Evolutionary conservation across 2,888 invertebrate species (phyloP), one percentile per base, ranked within the genome.

Genomic region (Chymomyza fuscimana): DNA sequence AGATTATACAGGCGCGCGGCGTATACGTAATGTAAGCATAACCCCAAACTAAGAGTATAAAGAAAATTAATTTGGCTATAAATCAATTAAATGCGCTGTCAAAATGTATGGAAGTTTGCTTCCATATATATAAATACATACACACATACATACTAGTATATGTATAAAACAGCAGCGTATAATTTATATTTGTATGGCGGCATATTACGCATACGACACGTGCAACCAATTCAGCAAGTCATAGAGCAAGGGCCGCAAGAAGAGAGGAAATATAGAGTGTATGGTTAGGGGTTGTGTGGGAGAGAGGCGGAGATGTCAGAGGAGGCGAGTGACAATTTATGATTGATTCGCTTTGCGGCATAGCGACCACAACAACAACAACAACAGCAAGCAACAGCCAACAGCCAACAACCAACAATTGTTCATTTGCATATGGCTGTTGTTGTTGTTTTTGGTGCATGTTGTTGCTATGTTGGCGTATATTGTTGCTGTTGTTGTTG

Each of bases 381-480:
- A 32, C 32, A 32, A 32, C 29, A 4, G 5, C 29, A 5, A 32
- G 32, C 40, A 40, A 40, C 40, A 40, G 40, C 9, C 40, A 40
- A 40, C 62, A 72, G 29, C 40, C 40, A 46, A 36, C 36, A 36
- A 9, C 36, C 36, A 36, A 36, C 61, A 72, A 61, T 70, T 70
- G 72, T 76, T 75, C 86, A 87, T 87, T 84, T 84, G 87, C 83
- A 84, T 84, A 77, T n/a, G 36, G n/a, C 5, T 15, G 29, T 29
- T 19, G 19, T n/a, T 7, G 3, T 46, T 32, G 32, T 32, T 19
- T 19, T 19, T 19, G 19, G 19, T 19, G 2, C 19, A 19, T 19
- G 19, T 19, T 46, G 54, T 22, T 54, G 19, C 19, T 54, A 19
- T 32, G 7, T 32, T 54, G 6, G 19, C 22, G 19, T 0, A 54